Evolutionary conservation across 2,113 vertebrate genomes (phyloP).

Genomic region (Dasyurus viverrinus): DNA sequence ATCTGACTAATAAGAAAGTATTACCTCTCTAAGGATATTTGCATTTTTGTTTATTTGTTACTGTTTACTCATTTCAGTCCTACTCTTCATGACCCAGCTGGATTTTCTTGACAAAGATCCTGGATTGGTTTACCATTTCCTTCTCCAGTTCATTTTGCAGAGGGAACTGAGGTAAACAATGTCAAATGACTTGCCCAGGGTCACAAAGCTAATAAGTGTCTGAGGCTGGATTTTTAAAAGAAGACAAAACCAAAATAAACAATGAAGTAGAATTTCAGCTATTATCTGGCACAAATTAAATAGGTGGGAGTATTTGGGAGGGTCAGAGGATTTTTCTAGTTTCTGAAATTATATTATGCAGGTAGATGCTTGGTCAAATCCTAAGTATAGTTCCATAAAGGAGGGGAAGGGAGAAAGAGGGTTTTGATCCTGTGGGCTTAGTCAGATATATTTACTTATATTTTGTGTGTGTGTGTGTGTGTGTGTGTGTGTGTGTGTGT

Average conservation of each 20-base stretch:
- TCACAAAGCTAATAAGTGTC: too few species aligned
- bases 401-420: neutral
- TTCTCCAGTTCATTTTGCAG: too few species aligned
- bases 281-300: neutral
- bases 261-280: constrained; percentile 60
- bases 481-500: too few species aligned
- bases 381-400: neutral
- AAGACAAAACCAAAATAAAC: neutral
- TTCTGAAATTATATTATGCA: neutral
- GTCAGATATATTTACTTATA: neutral
- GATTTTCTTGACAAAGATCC: too few species aligned
- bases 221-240: neutral
- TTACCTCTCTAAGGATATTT: constrained; percentile 60
- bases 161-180: too few species aligned
- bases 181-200: too few species aligned
- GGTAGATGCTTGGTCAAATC: neutral
- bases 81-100: too few species aligned
- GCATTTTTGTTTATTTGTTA: neutral
- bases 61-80: too few species aligned
- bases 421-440: neutral
- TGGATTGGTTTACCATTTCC: too few species aligned
- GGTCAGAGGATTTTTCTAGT: constrained; percentile 10
- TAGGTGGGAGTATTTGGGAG: neutral
- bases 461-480: too few species aligned
- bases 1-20: constrained; percentile 60